Evolutionary conservation across 2,113 vertebrate species (phyloP).

Genomic region (Calyptomena viridis): DNA sequence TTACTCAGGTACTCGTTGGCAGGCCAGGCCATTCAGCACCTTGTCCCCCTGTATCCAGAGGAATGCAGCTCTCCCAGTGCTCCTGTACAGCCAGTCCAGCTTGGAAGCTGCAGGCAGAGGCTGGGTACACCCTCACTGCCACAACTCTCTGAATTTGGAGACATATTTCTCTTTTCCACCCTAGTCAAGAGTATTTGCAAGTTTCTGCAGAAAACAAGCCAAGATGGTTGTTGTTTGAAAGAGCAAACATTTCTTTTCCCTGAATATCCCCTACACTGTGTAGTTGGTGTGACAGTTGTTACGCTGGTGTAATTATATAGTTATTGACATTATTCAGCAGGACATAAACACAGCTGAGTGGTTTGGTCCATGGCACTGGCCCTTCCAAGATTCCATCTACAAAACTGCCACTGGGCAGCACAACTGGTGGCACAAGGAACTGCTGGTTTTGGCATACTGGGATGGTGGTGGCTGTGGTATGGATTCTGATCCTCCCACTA

Average conservation of each 20-base stretch:
- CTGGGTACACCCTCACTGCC: background rate
- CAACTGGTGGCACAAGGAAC: accelerated
- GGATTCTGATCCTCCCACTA: background rate
- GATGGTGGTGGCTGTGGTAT: accelerated
- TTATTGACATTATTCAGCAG: background rate
- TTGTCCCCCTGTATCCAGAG: accelerated
- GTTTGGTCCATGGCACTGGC: background rate
- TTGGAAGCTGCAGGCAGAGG: background rate
- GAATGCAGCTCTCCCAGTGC: background rate
- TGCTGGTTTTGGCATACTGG: background rate
- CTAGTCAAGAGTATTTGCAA: background rate
- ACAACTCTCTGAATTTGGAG: background rate
- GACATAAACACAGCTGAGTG: slow-evolving; percentile 7
- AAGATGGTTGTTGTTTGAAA: background rate
- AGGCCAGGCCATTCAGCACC: background rate
- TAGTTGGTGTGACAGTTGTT: background rate
- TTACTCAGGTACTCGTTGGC: background rate
- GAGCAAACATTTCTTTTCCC: background rate
- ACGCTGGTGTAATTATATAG: background rate
- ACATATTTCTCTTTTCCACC: background rate
- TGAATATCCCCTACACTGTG: background rate
- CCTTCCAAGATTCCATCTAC: background rate
- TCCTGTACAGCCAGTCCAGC: background rate
- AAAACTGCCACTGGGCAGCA: background rate
- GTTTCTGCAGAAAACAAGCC: background rate